Percentiles rank a stretch among this genome's conserved stretches.
These are phyloP conservation scores for Gryon sp. DNA, from an alignment of 1,140 invertebrate species.

Conservation along the genomic window DNA sequence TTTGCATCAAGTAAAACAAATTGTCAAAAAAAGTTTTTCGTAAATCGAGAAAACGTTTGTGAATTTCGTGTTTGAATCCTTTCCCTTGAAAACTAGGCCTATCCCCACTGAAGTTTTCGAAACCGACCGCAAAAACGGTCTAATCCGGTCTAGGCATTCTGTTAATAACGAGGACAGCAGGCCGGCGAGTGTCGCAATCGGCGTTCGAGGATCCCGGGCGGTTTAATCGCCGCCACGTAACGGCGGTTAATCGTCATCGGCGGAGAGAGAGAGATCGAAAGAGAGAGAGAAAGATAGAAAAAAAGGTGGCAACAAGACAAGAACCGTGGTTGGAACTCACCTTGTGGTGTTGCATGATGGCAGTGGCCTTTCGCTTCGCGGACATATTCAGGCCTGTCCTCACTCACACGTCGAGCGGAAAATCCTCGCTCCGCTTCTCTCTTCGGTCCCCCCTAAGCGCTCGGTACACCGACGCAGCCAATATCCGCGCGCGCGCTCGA, in stretches of 20 bases:
- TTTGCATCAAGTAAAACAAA: too few species aligned
- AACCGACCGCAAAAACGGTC: slow-evolving; percentile 7
- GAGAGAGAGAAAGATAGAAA: too few species aligned
- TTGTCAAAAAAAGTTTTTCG: too few species aligned
- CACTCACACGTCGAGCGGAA: slow-evolving; percentile 64
- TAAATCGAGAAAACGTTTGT: too few species aligned
- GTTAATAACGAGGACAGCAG: slow-evolving; percentile 34
- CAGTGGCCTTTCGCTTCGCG: slow-evolving; percentile 82
- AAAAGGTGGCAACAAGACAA: slow-evolving; percentile 50
- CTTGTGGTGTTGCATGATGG: slow-evolving; percentile 83
- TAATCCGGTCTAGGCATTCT: slow-evolving; percentile 13
- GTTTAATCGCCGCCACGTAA: slow-evolving; percentile 34
- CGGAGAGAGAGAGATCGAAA: too few species aligned
- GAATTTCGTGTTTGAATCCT: too few species aligned
- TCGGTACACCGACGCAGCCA: slow-evolving; percentile 46
- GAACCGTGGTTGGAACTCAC: slow-evolving; percentile 77
- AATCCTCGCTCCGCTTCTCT: slow-evolving; percentile 64
- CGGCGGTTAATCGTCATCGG: slow-evolving; percentile 35
- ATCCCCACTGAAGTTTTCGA: not conserved
- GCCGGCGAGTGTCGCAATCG: slow-evolving; percentile 39
- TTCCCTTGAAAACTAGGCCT: too few species aligned
- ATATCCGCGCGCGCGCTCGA: slow-evolving; percentile 51
- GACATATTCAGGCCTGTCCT: slow-evolving; percentile 78
- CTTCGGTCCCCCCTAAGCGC: slow-evolving; percentile 40
- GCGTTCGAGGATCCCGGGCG: slow-evolving; percentile 7